Conservation (phyloP, 1,140 invertebrate genomes). For the Araneus ventricosus region DNA sequence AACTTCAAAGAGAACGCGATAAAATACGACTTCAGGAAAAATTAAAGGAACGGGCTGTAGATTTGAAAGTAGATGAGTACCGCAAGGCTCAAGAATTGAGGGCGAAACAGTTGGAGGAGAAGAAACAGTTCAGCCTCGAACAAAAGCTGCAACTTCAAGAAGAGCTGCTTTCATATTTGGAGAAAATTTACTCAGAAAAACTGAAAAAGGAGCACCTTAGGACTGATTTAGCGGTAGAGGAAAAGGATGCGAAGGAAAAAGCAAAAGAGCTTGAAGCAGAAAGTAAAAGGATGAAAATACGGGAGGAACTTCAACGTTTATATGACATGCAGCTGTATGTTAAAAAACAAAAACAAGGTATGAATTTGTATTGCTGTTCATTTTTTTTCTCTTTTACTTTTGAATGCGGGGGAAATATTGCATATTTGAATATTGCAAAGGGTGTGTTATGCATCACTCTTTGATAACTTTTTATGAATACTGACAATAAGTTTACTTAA, state of each 20-base stretch:
- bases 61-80: constrained; percentile 60
- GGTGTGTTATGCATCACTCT: no score
- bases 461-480: no score
- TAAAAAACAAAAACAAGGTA: constrained; percentile 64
- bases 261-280: constrained; percentile 14
- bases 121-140: constrained; percentile 33
- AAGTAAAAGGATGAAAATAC: not conserved
- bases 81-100: constrained; percentile 68
- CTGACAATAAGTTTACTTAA: no score
- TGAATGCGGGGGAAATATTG: no score
- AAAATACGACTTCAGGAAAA: constrained; percentile 30
- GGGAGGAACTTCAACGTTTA: constrained; percentile 31
- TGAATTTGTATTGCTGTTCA: not conserved
- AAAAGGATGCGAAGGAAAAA: constrained; percentile 29
- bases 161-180: constrained; percentile 46
- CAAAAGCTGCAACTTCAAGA: constrained; percentile 60
- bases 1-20: constrained; percentile 31
- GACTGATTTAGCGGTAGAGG: constrained; percentile 57
- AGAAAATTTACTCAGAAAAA: constrained; percentile 49
- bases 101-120: constrained; percentile 37
- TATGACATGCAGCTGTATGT: constrained; percentile 59
- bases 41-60: not conserved
- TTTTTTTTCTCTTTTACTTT: not conserved
- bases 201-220: not conserved
- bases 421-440: no score